Evolutionary conservation across 2,888 invertebrate species (phyloP), one percentile per base, ranked within the genome.

Genomic region (Junonia oenone): DNA sequence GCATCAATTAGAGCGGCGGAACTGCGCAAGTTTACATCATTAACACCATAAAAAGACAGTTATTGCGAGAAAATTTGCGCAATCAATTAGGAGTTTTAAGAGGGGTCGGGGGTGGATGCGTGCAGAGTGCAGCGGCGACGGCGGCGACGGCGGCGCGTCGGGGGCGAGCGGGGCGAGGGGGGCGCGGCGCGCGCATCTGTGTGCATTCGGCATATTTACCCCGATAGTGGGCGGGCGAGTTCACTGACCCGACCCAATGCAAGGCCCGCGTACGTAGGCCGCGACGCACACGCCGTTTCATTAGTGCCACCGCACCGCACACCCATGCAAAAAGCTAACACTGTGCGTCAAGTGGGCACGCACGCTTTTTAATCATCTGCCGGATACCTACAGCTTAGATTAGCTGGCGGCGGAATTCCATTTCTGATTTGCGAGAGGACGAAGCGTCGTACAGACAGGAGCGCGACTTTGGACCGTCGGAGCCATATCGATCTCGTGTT

Each of bases 131-230:
- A 85, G 76, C 80, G 81, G 71, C 76, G 77, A 65, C 70, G 71
- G 74, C 68, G 66, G 70, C 68, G 68, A 65, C 70, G 70, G 74
- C 68, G 66, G 70, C 66, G 68, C 60, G 66, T 59, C 63, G 56
- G 56, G 64, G 76, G 69, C 68, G 73, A 67, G 72, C 68, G 75
- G 67, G 65, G 67, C 62, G 66, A 26, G 45, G 57, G 56, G 59
- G 62, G 62, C 74, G 75, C 84, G 82, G 88, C 86, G 88, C 88
- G 89, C 88, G 90, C 83, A 84, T 85, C 87, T 86, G 86, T 88
- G 89, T 88, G 89, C 90, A 90, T 88, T 89, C 88, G 89, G 89
- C 88, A 88, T 89, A 89, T 90, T 90, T 90, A 88, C 88, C 88
- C 87, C 84, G 85, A 87, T 86, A 82, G 85, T 83, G 84, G 86